Evolutionary conservation across 35 echinoderm and acorn worm genomes (phyloP), one percentile per base, ranked within the genome.

Genomic region (Lytechinus variegatus): DNA sequence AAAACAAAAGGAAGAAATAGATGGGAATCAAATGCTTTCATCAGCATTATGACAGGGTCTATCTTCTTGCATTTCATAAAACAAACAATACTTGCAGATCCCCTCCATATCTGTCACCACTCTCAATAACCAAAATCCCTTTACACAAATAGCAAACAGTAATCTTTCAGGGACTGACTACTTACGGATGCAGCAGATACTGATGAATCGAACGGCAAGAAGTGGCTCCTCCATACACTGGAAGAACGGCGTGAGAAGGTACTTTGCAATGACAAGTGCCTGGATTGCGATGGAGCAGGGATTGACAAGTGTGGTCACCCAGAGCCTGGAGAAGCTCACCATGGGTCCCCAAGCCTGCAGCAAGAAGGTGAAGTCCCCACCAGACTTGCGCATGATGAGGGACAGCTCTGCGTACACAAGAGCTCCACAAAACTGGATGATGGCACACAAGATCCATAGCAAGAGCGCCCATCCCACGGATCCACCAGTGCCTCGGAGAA

Each of bases 311-410:
- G 96, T 92, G 56, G 96, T 52, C 11, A 95, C 94, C 98, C 98
- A 99, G 4, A 97, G 95, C 53, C 95, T 56, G 11, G 95, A 66
- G 54, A 97, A 99, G 9, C 94, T 95, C 10, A 95, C 52, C 54
- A 99, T 54, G 10, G 95, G 88, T 4, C 98, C 96, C 66, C 95
- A 99, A 1, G 96, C 90, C 29, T 97, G 86, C 9, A 96, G 86
- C 58, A 99, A 88, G 87, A 96, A 99, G n/a, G 96, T 97, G 93
- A 96, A 99, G 28, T 99, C 98, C 6, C 96, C 96, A 8, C 97
- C 97, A 2, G 97, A 97, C 54, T 97, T 97, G 27, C 60, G 61
- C 66, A 99, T 96, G 16, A 95, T 99, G 0, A 95, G 95, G 21
- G 95, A 96, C 24, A 99, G 96, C 86, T 99, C 98, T 10, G 96